Evolutionary conservation across 2,888 invertebrate genomes (phyloP), one percentile per base, ranked within the genome.

Genomic region (Pecten maximus): DNA sequence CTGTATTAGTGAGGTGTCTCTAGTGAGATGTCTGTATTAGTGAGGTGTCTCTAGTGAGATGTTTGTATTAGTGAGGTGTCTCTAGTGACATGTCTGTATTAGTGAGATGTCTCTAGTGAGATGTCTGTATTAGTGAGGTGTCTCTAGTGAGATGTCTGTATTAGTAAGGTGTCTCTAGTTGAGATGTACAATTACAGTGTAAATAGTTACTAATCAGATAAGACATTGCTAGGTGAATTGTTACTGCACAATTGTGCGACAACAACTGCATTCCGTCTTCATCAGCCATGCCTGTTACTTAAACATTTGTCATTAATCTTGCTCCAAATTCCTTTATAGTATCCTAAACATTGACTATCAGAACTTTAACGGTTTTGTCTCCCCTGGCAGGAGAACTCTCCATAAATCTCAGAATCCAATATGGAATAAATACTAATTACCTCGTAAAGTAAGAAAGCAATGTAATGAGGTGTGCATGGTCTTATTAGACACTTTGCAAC

Each of bases 401-500:
- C 74, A 74, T 74, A 74, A 74, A 74, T 74, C 74, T 35, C 74
- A 74, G 74, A 28, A 28, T 74, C 35, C 74, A 74, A 74, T 74
- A 74, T 74, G 74, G 74, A 74, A 74, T 74, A 74, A 74, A 74
- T 74, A 74, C 74, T 74, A 74, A 74, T 74, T 74, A 74, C 35
- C 74, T 74, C 74, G 74, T 74, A 74, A 74, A 74, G 74, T 74
- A 74, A 74, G 74, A 74, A 74, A 74, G 74, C 74, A 28, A 6
- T 74, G 28, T 74, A 28, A 74, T 74, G 74, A 74, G 74, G 74
- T 74, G 74, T 74, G 74, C 74, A 74, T 15, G 15, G 74, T 74
- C 74, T 74, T 74, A 74, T 74, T 74, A 74, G 74, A 74, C 74
- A 74, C 74, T 74, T 74, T 74, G 74, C 74, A 74, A 74, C 74